Evolutionary conservation across 2,888 invertebrate species (phyloP), one percentile per base, ranked within the genome.

Genomic region (Lithophane leautieri): DNA sequence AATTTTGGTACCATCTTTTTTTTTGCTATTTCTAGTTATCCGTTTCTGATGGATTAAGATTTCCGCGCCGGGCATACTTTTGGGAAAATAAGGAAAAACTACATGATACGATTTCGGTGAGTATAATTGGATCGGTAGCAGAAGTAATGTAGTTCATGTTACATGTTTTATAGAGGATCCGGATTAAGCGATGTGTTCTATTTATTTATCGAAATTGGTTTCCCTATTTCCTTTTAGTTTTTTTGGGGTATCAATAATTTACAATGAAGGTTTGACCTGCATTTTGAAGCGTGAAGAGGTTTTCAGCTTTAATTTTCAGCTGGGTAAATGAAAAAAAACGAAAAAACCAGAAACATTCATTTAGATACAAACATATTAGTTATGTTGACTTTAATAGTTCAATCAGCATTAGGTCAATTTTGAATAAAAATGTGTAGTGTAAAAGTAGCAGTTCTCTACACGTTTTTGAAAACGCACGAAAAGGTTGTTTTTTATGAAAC

Each of bases 121-220:
- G 85, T 82, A n/a, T n/a, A 77, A 88, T 86, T 85, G 86, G 80
- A 79, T 81, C 73, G 71, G 75, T 73, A 68, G 75, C 79, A 75
- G 74, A 76, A 79, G 73, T 79, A 82, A 84, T 79, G 69, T 76
- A 74, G 86, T 84, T 85, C 81, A 71, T 78, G 76, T 82, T 83
- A 84, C 84, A 83, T 87, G 85, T 86, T 89, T 88, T 89, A 87
- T 88, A 85, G 73, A 78, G 65, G 68, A 77, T 34, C 65, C 73
- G 82, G 84, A 86, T 84, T 86, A 87, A 87, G 80, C 77, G 87
- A 86, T 86, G 84, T 82, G 81, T 79, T 83, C 84, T 84, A 86
- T 90, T 90, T 89, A 85, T 89, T 86, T 87, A 85, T 82, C 76
- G 75, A 70, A 79, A 83, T 78, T 81, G 80, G 72, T 82, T 85